Percentiles rank a stretch among this genome's conserved stretches.
Evolutionary conservation across 1,140 invertebrate species (phyloP).

Genomic region (Metaphire vulgaris): DNA sequence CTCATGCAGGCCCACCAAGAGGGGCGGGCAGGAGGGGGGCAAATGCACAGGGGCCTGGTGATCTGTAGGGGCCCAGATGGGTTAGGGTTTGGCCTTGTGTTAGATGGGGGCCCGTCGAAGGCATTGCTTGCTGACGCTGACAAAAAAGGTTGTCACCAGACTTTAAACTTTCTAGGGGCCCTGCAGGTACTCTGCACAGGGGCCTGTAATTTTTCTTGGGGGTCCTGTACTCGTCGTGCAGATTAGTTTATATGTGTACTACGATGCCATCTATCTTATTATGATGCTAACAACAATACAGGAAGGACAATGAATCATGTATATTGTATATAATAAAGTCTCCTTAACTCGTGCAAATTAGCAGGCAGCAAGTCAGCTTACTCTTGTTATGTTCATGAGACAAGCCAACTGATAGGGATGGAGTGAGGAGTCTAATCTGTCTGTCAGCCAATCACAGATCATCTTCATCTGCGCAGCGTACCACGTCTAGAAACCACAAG

Average conservation of each 20-base stretch:
- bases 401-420: conserved; percentile 96
- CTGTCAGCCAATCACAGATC: conserved; percentile 88
- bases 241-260: neutral
- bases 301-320: neutral
- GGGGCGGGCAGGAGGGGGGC: too few species aligned
- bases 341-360: too few species aligned
- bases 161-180: too few species aligned
- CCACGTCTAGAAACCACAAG: conserved; percentile 66
- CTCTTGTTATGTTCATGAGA: conserved; percentile 90
- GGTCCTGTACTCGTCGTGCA: neutral
- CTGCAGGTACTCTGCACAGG: too few species aligned
- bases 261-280: neutral
- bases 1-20: too few species aligned
- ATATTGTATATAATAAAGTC: neutral
- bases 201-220: neutral
- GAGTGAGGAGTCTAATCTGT: conserved; percentile 84
- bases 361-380: conserved; percentile 52
- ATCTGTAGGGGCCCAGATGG: too few species aligned
- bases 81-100: too few species aligned
- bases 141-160: too few species aligned
- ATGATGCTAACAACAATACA: neutral
- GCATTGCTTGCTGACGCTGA: too few species aligned
- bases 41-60: too few species aligned
- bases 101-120: too few species aligned
- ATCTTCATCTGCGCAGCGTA: conserved; percentile 91